A percentile compares a stretch with the other conserved stretches of the same genome.
Evolutionary conservation across 2,888 invertebrate genomes (phyloP).

Genomic region (Eugnorisma glareosa): DNA sequence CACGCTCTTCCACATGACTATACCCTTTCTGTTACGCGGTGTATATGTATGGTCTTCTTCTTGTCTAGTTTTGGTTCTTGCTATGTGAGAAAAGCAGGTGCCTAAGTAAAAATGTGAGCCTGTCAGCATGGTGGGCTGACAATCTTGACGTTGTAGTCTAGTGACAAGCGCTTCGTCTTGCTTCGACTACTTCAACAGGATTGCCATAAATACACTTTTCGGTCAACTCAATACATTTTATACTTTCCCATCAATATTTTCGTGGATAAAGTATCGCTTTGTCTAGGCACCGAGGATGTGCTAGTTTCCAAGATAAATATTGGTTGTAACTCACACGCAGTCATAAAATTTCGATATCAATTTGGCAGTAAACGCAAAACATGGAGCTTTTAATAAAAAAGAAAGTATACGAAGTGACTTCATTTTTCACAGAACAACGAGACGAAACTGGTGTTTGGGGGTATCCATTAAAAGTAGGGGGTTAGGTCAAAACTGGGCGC

Average conservation of each 20-base stretch:
- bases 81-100: background rate
- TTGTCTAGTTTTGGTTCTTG: background rate
- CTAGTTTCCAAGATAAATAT: background rate
- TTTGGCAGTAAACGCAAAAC: conserved; percentile 4
- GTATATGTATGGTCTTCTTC: background rate
- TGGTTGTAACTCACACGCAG: background rate
- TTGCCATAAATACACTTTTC: background rate
- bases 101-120: background rate
- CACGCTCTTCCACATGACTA: too few relatives aligned
- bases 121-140: background rate
- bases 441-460: conserved; percentile 43
- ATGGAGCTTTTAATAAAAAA: conserved; percentile 26
- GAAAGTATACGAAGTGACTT: conserved; percentile 9
- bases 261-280: background rate
- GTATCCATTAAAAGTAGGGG: conserved; percentile 58
- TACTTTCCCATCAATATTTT: background rate
- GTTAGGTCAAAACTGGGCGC: conserved; percentile 42
- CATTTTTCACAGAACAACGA: conserved; percentile 45
- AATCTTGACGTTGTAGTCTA: background rate
- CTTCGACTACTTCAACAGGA: background rate
- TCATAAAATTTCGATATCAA: background rate
- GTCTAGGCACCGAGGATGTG: background rate
- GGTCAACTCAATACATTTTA: background rate
- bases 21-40: too few relatives aligned
- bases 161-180: background rate